A percentile compares a stretch with the other conserved stretches of the same genome.
phyloP scores from a whole-genome alignment of 2,113 vertebrate genomes.

The Empidonax alnorum region DNA sequence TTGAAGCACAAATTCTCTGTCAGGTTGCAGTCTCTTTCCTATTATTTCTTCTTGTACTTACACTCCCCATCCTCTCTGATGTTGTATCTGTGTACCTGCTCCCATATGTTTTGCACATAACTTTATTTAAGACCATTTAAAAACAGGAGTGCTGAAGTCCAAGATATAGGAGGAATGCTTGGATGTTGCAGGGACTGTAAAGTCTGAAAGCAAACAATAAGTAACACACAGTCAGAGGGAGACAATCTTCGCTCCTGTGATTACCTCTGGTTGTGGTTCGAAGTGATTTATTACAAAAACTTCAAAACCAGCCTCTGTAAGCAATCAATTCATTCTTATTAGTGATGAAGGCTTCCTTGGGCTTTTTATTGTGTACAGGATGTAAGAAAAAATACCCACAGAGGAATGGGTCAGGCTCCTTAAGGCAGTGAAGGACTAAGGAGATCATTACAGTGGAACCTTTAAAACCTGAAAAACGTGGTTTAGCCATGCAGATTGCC shows the following conservation, averaged over 20 bases:
- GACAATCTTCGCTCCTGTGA: background rate
- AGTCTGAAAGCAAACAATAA: background rate
- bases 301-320: background rate
- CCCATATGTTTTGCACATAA: background rate
- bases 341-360: background rate
- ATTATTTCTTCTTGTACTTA: background rate
- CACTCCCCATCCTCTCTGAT: background rate
- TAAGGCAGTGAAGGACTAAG: background rate
- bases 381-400: background rate
- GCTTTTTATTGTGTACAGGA: background rate
- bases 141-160: background rate
- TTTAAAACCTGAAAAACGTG: background rate
- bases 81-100: background rate
- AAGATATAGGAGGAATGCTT: background rate
- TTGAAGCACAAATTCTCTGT: background rate
- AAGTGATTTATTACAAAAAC: background rate
- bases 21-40: background rate
- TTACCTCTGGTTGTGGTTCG: background rate
- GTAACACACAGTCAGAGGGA: background rate
- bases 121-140: background rate
- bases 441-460: background rate
- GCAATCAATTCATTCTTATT: background rate
- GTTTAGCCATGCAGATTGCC: background rate
- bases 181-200: background rate
- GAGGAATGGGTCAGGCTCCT: background rate